Base-by-base conservation (phyloP, 2,888 invertebrate genomes). In the Andrena dorsata region DNA sequence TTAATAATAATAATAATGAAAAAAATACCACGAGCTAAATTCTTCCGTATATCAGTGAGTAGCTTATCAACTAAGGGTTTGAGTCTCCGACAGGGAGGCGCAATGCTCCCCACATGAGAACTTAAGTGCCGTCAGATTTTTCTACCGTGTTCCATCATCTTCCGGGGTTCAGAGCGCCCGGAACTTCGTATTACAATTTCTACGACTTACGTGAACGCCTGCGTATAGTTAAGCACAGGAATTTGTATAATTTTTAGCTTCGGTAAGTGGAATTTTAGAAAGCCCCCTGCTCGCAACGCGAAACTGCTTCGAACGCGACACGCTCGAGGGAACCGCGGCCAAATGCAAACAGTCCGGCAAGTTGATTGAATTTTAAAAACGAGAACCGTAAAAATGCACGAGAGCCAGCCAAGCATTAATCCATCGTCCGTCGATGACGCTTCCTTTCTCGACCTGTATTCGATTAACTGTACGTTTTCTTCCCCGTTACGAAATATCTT, bases 221-320 rank as follows among this genome's bases (percentile, higher is more conserved):
- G 35, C 2, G 13, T 20, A 41, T 16, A 16, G 10, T 41, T 71
- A 53, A 30, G 23, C 35, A 53, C 61, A 68, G 30, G 32, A 63
- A 68, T 78, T 77, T 23, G 53, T 32, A 69, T 63, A 68, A 78
- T 76, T 47, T 30, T 47, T 56, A 20, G 77, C 41, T 32, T 68
- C 26, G 63, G 13, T 26, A 53, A 63, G 41, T 66, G 77, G 78
- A 68, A 78, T 78, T 77, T 78, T 78, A 68, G 78, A 78, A 78
- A 78, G 78, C 61, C 76, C 13, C 23, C 28, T 76, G 77, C 20
- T 76, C 68, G 63, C 63, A 47, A 76, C 53, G 77, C 68, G 77
- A 78, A 68, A 78, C 77, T 61, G 41, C 51, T 68, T 41, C 26
- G 66, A 41, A 61, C 28, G n/a, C 60, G 60, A 76, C 61, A 61